Percentiles rank a stretch among this genome's conserved stretches.
Evolutionary conservation across 2,113 vertebrate genomes (phyloP).

Genomic region (Rhinoderma darwinii): DNA sequence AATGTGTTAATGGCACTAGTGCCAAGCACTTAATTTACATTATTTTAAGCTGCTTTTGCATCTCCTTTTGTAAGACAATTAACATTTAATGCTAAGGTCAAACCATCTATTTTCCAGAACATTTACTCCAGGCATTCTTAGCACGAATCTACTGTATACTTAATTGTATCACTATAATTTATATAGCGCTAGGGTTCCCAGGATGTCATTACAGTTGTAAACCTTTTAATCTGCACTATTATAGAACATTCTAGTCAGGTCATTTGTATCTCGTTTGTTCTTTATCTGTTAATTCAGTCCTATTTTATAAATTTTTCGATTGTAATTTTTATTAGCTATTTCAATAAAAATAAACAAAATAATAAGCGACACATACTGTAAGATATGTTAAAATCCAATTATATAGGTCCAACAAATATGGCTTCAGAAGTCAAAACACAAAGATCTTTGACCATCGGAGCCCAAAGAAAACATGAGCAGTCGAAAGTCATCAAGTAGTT

Average conservation of each 20-base stretch:
- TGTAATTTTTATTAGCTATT: no score
- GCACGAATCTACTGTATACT: neutral
- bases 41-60: constrained; percentile 40
- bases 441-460: no score
- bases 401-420: no score
- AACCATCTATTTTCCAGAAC: constrained; percentile 11
- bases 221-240: neutral
- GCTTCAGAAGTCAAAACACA: no score
- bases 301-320: no score
- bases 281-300: neutral
- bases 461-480: no score
- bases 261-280: neutral
- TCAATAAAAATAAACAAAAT: no score
- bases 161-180: neutral
- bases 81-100: constrained; percentile 30
- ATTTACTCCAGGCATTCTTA: neutral
- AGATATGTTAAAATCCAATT: no score
- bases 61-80: constrained; percentile 21
- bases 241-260: neutral
- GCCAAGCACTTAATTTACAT: constrained; percentile 6
- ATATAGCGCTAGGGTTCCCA: neutral
- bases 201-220: neutral
- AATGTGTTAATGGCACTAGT: neutral
- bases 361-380: no score
- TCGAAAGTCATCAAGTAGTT: no score